Evolutionary conservation across 2,113 vertebrate species (phyloP).

Genomic region (Regulus satrapa): DNA sequence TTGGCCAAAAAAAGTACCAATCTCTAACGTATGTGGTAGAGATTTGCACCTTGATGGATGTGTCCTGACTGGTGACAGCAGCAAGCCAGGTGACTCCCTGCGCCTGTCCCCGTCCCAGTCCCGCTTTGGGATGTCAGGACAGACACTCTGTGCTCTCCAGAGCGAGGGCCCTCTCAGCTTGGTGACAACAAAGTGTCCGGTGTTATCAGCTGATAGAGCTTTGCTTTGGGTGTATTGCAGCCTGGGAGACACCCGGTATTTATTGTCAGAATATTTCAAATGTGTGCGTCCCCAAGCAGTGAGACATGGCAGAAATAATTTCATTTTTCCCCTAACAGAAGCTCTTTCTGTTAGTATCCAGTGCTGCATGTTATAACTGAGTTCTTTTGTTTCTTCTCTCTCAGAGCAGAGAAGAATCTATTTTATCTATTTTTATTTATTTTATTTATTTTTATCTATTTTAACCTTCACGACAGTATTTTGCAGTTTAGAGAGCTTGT

Average conservation of each 20-base stretch:
- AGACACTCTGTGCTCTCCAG: too few relatives aligned
- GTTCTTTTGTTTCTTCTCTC: not conserved
- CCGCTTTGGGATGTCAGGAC: not conserved
- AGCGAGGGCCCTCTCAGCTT: not conserved
- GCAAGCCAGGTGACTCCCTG: rapidly evolving
- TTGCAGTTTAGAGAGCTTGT: not conserved
- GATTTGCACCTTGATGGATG: not conserved
- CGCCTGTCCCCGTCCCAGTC: not conserved
- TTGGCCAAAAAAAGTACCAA: not conserved
- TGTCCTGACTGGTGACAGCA: not conserved
- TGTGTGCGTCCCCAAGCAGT: rapidly evolving
- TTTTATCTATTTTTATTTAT: too few relatives aligned
- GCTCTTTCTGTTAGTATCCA: not conserved
- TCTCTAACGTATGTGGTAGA: not conserved
- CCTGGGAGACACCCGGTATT: not conserved
- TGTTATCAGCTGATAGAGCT: not conserved
- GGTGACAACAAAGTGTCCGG: not conserved
- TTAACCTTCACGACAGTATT: not conserved
- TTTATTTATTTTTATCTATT: too few relatives aligned
- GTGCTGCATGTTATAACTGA: not conserved
- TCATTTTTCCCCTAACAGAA: not conserved
- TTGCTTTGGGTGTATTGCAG: not conserved
- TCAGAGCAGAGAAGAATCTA: too few relatives aligned
- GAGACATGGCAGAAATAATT: not conserved
- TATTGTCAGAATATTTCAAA: not conserved